These are phyloP conservation scores for Drosophila barbarae DNA, from an alignment of 2,888 invertebrate species.

Conservation along the genomic window DNA sequence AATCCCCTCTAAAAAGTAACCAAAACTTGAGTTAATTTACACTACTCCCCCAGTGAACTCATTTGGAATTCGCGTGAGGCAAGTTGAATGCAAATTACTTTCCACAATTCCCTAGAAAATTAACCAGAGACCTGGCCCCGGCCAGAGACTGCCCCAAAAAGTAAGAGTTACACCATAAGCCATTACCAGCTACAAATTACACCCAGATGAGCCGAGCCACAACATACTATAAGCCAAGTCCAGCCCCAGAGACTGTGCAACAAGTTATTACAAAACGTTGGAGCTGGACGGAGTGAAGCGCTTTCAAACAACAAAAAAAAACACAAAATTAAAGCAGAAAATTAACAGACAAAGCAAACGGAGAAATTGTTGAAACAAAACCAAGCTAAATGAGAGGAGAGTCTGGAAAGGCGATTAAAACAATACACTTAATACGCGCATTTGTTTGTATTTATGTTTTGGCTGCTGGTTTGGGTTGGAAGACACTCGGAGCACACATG, in stretches of 20 bases:
- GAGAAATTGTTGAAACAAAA: slow-evolving; percentile 31
- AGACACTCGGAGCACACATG: slow-evolving; percentile 49
- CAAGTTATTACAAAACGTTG: slow-evolving; percentile 34
- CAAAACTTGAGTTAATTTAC: neutral
- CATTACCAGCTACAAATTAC: slow-evolving; percentile 16
- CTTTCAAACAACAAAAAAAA: slow-evolving; percentile 17
- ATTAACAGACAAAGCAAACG: slow-evolving; percentile 26
- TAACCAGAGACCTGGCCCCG: slow-evolving; percentile 4
- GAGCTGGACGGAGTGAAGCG: slow-evolving; percentile 10
- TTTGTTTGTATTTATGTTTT: slow-evolving; percentile 47
- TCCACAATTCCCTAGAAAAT: slow-evolving; percentile 6
- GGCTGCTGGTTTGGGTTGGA: slow-evolving; percentile 34
- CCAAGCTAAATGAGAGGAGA: slow-evolving; percentile 17
- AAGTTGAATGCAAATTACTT: slow-evolving; percentile 21
- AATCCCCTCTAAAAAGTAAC: neutral
- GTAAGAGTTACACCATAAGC: slow-evolving; percentile 30
- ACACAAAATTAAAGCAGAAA: slow-evolving; percentile 11
- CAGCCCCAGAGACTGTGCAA: slow-evolving; percentile 33
- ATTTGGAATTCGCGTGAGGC: neutral
- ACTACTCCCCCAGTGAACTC: slow-evolving; percentile 5
- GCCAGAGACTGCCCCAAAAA: slow-evolving; percentile 20
- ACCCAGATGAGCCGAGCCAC: slow-evolving; percentile 33
- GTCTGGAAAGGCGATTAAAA: slow-evolving; percentile 27
- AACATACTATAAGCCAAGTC: slow-evolving; percentile 10
- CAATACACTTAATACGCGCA: slow-evolving; percentile 43